These are phyloP conservation scores for Hyphantria cunea DNA, from an alignment of 1,140 invertebrate species.

Conservation along the genomic window DNA sequence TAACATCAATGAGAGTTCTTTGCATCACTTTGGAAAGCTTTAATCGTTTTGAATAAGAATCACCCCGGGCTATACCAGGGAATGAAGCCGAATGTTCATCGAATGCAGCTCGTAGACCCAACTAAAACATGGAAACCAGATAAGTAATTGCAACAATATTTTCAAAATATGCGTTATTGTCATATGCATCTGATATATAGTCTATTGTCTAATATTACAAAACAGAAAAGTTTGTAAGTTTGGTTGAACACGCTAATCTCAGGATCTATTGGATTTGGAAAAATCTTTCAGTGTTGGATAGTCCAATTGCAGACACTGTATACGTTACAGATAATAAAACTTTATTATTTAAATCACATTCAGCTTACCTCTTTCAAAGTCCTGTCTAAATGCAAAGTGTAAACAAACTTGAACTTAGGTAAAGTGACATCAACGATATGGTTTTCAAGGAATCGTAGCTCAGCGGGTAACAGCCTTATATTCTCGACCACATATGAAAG, in stretches of 20 bases:
- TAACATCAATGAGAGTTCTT: slow-evolving; percentile 91
- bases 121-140: slow-evolving; percentile 60
- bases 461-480: slow-evolving; percentile 82
- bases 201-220: too few relatives aligned
- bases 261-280: too few relatives aligned
- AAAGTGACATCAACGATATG: slow-evolving; percentile 85
- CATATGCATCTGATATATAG: too few relatives aligned
- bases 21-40: slow-evolving; percentile 89
- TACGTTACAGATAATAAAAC: too few relatives aligned
- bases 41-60: slow-evolving; percentile 74
- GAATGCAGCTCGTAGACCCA: slow-evolving; percentile 88
- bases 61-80: slow-evolving; percentile 83
- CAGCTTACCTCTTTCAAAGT: slow-evolving; percentile 83
- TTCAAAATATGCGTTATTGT: too few relatives aligned
- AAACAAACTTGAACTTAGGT: slow-evolving; percentile 91
- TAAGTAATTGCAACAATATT: too few relatives aligned
- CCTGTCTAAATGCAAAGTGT: slow-evolving; percentile 83
- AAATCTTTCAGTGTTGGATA: too few relatives aligned
- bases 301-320: too few relatives aligned
- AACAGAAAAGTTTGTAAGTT: too few relatives aligned
- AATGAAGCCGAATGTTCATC: slow-evolving; percentile 86
- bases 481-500: slow-evolving; percentile 83
- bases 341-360: too few relatives aligned
- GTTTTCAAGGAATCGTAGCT: slow-evolving; percentile 83
- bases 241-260: too few relatives aligned